A percentile compares a stretch with the other conserved stretches of the same genome.
phyloP scores from a whole-genome alignment of 2,888 invertebrate genomes.

The Cantharis lateralis region DNA sequence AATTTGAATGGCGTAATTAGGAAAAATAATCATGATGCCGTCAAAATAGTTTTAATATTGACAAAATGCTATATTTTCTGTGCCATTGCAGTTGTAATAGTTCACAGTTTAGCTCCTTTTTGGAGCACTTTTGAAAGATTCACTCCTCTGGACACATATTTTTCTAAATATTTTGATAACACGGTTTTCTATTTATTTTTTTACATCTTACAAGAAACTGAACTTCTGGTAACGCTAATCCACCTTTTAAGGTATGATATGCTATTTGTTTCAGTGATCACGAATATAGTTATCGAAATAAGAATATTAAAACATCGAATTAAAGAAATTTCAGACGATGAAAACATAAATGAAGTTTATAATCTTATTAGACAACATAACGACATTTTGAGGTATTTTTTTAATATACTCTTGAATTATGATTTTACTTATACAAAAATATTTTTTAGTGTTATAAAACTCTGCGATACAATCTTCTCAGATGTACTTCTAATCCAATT shows the following conservation, averaged over 20 bases:
- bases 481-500: background rate
- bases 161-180: background rate
- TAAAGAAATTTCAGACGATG: background rate
- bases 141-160: background rate
- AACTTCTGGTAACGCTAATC: background rate
- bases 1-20: background rate
- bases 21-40: background rate
- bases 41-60: background rate
- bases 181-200: background rate
- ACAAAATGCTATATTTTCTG: background rate
- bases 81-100: background rate
- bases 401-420: background rate
- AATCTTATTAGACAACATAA: background rate
- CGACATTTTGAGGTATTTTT: background rate
- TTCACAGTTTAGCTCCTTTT: background rate
- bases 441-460: background rate
- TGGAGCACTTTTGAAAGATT: background rate
- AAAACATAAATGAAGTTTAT: background rate
- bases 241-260: background rate
- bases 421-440: background rate
- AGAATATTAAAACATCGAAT: background rate
- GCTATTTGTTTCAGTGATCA: background rate
- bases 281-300: background rate
- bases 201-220: background rate
- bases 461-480: background rate